These are phyloP conservation scores for Hyppa rectilinea DNA, from an alignment of 2,888 invertebrate species.

Conservation along the genomic window DNA sequence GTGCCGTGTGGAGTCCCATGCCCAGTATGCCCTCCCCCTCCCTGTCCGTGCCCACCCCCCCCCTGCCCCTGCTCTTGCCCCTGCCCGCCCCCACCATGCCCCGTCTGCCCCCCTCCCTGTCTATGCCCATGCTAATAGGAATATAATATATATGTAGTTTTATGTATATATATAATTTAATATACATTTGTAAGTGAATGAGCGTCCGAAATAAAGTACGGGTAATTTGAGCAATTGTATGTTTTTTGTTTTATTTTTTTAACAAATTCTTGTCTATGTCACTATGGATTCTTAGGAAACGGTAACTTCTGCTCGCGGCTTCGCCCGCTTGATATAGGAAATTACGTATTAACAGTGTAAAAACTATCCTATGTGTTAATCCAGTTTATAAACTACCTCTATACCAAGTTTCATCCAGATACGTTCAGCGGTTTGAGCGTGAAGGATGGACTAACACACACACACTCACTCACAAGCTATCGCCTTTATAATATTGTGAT, in stretches of 20 bases:
- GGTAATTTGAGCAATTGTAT: slow-evolving; percentile 69
- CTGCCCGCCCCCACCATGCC: slow-evolving; percentile 39
- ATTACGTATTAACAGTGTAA: too few relatives aligned
- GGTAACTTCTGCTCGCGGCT: not conserved
- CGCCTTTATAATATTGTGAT: too few relatives aligned
- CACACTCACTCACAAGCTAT: too few relatives aligned
- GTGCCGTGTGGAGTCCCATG: too few relatives aligned
- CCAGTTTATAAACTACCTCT: too few relatives aligned
- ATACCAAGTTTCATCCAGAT: too few relatives aligned
- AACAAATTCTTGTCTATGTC: not conserved
- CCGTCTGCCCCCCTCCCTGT: slow-evolving; percentile 39
- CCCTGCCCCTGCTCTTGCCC: slow-evolving; percentile 24
- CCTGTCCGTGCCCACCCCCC: slow-evolving; percentile 15
- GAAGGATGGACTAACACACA: too few relatives aligned
- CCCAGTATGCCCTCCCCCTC: too few relatives aligned
- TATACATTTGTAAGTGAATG: slow-evolving; percentile 79
- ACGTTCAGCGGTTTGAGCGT: too few relatives aligned
- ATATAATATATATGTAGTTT: slow-evolving; percentile 65
- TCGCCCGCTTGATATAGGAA: too few relatives aligned
- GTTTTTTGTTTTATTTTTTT: slow-evolving; percentile 58
- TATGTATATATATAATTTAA: slow-evolving; percentile 63
- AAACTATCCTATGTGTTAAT: too few relatives aligned
- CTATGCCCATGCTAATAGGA: slow-evolving; percentile 48
- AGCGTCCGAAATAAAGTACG: slow-evolving; percentile 79
- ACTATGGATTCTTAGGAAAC: not conserved